Base-by-base conservation (phyloP, 2,113 vertebrate genomes). In the Indri indri region DNA sequence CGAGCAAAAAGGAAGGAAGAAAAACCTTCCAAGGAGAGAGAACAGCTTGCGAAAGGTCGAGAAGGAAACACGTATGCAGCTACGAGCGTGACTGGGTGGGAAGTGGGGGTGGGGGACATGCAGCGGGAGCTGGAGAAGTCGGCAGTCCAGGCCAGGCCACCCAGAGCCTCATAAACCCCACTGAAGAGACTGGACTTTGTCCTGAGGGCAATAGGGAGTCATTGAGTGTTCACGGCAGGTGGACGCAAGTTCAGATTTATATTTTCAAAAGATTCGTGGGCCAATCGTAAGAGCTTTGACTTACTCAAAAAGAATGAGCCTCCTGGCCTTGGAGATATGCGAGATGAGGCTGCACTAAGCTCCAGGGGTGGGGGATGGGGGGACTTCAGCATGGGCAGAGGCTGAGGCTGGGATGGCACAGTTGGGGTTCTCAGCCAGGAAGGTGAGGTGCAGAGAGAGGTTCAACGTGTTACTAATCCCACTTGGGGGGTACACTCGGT, bases 41-140 rank as follows among this genome's bases (percentile, higher is more conserved):
- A 94, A 93, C 65, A 83, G 70, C 95, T 73, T 91, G 63, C 61
- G 76, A 82, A 93, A 93, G 82, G 82, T n/a, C 73, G 73, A 40
- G 65, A 80, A 96, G 68, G 90, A 96, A 90, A 45, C 6, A 90
- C 0, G 37, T 68, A 66, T 50, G 52, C 16, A 25, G 4, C 0
- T 4, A 1, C 6, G 79, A 14, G 10, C 34, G 88, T 32, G 5
- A 20, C 23, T 13, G 70, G 16, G 27, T 47, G 5, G 61, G 57
- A 3, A 5, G 12, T 22, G 4, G 6, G 23, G 3, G 40, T 0
- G 7, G 61, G 61, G 23, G 40, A 22, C 18, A 22, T 14, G 40
- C 16, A 45, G 61, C 27, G 52, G 23, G 34, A 74, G 30, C 80
- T 11, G 66, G 66, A 23, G 57, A 76, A 59, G 45, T 23, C 30